These are phyloP conservation scores for Microtus oregoni DNA, from an alignment of 2,113 vertebrate genomes.

Conservation along the genomic window DNA sequence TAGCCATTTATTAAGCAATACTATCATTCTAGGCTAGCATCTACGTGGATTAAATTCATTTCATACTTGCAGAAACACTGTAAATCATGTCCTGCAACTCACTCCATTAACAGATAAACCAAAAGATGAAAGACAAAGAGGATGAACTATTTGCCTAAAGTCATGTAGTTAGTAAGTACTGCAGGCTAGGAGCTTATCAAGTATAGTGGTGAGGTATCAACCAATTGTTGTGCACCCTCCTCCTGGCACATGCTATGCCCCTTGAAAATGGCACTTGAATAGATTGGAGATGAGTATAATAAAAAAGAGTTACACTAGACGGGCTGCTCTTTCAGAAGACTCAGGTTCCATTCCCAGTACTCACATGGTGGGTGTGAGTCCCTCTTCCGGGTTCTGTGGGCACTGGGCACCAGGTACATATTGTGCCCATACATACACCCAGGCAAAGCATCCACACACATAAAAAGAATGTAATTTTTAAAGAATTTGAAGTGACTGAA, in stretches of 20 bases:
- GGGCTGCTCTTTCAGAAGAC: not conserved
- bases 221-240: not conserved
- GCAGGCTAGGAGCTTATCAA: not conserved
- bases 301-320: slow-evolving; percentile 47
- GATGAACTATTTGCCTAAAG: slow-evolving; percentile 42
- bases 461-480: not conserved
- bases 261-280: slow-evolving; percentile 32
- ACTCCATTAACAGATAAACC: slow-evolving; percentile 32
- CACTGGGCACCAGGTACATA: not conserved
- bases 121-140: slow-evolving; percentile 21
- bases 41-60: slow-evolving; percentile 43
- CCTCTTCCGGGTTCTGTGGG: not conserved
- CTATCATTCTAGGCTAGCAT: not conserved
- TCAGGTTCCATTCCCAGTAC: not conserved
- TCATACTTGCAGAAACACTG: slow-evolving; percentile 31
- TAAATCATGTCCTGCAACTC: slow-evolving; percentile 8
- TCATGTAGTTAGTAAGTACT: not conserved
- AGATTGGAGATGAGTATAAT: slow-evolving; percentile 28
- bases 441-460: not conserved
- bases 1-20: slow-evolving; percentile 19
- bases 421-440: not conserved
- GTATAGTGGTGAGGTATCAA: not conserved
- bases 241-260: not conserved
- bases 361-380: not conserved
- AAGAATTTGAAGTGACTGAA: not conserved